Percentiles rank a stretch among this genome's conserved stretches.
Conservation (phyloP, 2,797 vertebrate genomes). For the Acrossocheilus wenchowensis region DNA sequence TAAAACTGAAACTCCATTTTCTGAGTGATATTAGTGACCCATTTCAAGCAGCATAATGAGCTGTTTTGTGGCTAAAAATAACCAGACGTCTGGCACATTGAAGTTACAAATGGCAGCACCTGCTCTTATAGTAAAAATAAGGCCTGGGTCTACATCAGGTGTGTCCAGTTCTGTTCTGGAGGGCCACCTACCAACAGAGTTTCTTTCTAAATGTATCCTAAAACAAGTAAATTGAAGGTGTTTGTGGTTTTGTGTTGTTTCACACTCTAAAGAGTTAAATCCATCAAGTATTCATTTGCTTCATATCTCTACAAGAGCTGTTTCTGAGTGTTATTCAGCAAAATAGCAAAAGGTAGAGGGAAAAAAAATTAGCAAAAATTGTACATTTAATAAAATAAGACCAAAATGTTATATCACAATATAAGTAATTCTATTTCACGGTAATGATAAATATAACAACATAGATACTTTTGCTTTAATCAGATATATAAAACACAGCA, state of each 20-base stretch:
- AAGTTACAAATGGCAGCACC: background rate
- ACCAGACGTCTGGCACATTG: background rate
- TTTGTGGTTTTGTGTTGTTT: background rate
- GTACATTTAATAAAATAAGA: too few relatives aligned
- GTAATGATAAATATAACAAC: too few relatives aligned
- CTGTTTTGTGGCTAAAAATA: background rate
- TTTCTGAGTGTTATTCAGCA: too few relatives aligned
- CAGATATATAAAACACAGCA: too few relatives aligned
- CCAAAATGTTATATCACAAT: too few relatives aligned
- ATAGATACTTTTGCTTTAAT: too few relatives aligned
- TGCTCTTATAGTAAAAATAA: background rate
- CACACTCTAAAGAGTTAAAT: background rate
- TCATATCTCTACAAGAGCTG: too few relatives aligned
- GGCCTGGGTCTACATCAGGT: background rate
- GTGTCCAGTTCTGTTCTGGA: background rate
- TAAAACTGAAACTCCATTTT: background rate
- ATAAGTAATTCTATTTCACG: too few relatives aligned
- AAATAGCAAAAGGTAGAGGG: too few relatives aligned
- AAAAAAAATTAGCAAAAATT: too few relatives aligned
- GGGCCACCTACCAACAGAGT: background rate
- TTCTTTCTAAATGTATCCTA: background rate
- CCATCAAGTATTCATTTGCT: too few relatives aligned
- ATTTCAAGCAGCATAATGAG: background rate
- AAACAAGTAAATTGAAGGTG: background rate
- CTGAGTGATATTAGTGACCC: background rate